phyloP scores from a whole-genome alignment of 2,888 invertebrate genomes.

The Cybosia mesomella region DNA sequence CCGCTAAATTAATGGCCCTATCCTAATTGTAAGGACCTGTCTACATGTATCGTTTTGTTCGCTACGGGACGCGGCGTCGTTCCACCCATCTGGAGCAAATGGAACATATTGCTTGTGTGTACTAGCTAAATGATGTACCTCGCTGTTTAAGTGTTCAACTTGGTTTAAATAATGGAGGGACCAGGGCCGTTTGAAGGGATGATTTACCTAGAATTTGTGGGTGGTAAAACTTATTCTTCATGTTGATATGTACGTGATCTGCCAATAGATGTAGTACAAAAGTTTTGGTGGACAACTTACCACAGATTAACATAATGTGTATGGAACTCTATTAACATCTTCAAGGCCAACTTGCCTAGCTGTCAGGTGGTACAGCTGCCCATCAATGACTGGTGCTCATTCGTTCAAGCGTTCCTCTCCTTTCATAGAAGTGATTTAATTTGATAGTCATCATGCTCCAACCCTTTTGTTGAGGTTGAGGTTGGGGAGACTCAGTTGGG shows the following conservation, averaged over 20 bases:
- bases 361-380: too few relatives aligned
- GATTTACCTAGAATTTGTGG: background rate
- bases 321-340: background rate
- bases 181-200: background rate
- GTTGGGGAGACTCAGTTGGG: too few relatives aligned
- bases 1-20: conserved; percentile 21
- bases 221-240: background rate
- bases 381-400: too few relatives aligned
- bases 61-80: conserved; percentile 30
- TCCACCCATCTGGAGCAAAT: conserved; percentile 28
- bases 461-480: too few relatives aligned
- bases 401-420: too few relatives aligned
- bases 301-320: too few relatives aligned
- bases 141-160: background rate
- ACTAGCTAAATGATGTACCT: conserved; percentile 28
- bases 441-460: too few relatives aligned
- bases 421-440: too few relatives aligned
- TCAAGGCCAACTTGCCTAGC: background rate
- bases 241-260: background rate
- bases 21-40: conserved; percentile 36
- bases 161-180: background rate
- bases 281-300: background rate
- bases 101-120: conserved; percentile 29
- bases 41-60: conserved; percentile 33
- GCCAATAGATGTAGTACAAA: background rate